Conservation (phyloP, 1,140 invertebrate species). For the Oncopeltus fasciatus region DNA sequence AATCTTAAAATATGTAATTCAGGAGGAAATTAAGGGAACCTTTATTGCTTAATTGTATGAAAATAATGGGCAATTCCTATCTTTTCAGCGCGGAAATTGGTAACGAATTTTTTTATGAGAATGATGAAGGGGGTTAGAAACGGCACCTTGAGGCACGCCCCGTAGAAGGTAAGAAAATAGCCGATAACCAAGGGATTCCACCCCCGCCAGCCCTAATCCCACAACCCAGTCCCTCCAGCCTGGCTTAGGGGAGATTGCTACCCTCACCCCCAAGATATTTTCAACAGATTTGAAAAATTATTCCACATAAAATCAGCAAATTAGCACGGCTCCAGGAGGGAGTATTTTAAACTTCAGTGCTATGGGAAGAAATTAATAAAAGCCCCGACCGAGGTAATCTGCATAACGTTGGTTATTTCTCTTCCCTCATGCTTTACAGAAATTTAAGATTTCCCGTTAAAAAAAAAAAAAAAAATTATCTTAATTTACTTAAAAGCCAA, state of each 20-base stretch:
- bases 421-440: not conserved
- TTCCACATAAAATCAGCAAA: not conserved
- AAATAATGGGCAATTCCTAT: too few relatives aligned
- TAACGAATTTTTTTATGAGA: too few relatives aligned
- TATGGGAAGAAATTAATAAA: not conserved
- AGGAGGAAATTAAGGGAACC: too few relatives aligned
- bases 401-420: not conserved
- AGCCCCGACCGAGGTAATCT: not conserved
- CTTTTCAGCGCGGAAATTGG: too few relatives aligned
- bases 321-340: not conserved
- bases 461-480: not conserved
- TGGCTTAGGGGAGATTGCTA: not conserved
- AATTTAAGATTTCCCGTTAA: not conserved
- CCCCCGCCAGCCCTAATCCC: not conserved
- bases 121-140: too few relatives aligned
- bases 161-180: not conserved
- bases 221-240: not conserved
- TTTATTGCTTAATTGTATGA: too few relatives aligned
- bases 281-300: not conserved
- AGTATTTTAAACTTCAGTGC: not conserved
- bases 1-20: too few relatives aligned
- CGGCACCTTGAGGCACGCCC: too few relatives aligned
- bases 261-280: not conserved
- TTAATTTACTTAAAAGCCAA: not conserved
- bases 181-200: not conserved